phyloP scores from a whole-genome alignment of 2,113 vertebrate species.

The Sapayoa aenigma region DNA sequence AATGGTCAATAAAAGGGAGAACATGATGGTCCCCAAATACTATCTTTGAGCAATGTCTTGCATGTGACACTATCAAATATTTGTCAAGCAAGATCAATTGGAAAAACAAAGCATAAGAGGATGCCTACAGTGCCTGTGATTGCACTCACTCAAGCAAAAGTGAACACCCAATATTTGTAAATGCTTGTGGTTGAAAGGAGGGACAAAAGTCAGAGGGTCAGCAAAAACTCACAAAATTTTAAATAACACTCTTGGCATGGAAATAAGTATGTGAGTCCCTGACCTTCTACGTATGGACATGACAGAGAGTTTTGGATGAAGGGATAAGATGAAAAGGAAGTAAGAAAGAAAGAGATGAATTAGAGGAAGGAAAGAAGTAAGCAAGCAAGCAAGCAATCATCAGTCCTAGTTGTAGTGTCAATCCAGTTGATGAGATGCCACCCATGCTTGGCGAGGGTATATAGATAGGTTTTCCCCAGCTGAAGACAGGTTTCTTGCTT shows the following conservation, averaged over 20 bases:
- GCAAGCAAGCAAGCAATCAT: background rate
- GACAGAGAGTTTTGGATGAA: background rate
- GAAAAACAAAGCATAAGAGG: background rate
- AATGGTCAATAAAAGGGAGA: background rate
- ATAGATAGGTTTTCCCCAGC: background rate
- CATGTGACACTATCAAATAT: background rate
- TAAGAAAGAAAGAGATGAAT: background rate
- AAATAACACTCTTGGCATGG: background rate
- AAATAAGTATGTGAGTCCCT: background rate
- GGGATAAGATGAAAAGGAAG: background rate
- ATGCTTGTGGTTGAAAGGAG: no score
- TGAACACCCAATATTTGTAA: background rate
- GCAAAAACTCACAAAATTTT: background rate
- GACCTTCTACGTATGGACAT: background rate
- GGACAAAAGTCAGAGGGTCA: background rate
- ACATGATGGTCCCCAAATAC: background rate
- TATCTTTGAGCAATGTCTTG: background rate
- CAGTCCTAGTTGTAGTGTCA: background rate
- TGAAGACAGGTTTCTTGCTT: background rate
- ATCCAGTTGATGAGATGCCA: background rate
- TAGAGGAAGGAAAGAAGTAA: background rate
- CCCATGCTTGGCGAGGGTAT: background rate
- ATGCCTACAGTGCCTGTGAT: background rate
- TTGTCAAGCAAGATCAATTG: background rate
- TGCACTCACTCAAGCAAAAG: no score